These are phyloP conservation scores for Megathymus violae DNA, from an alignment of 1,140 invertebrate species.

Conservation along the genomic window DNA sequence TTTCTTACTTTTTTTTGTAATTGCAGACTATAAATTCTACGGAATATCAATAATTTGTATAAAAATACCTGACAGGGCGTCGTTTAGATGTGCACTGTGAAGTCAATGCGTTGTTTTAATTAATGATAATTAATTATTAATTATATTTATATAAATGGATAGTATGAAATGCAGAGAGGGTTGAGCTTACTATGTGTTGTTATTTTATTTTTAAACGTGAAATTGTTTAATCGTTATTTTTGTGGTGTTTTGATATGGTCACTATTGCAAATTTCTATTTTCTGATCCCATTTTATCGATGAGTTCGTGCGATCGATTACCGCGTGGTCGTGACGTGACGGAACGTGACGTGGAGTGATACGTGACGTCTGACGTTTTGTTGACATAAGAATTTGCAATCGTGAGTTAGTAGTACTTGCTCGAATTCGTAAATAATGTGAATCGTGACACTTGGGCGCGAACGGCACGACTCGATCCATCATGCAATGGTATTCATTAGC, in stretches of 20 bases:
- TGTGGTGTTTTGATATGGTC: slow-evolving; percentile 40
- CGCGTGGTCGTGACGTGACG: slow-evolving; percentile 41
- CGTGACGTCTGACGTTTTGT: too few relatives aligned
- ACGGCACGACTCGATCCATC: too few relatives aligned
- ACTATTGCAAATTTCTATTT: slow-evolving; percentile 51
- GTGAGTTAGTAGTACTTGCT: slow-evolving; percentile 36
- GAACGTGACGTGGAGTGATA: slow-evolving; percentile 16
- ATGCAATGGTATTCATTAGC: too few relatives aligned
- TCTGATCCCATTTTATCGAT: slow-evolving; percentile 51
- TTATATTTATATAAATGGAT: slow-evolving; percentile 23
- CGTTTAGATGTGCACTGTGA: background rate
- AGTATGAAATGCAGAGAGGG: slow-evolving; percentile 35
- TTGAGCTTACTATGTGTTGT: slow-evolving; percentile 63
- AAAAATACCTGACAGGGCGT: background rate
- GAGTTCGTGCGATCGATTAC: slow-evolving; percentile 14
- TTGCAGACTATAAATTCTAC: too few relatives aligned
- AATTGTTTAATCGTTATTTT: slow-evolving; percentile 48
- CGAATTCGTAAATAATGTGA: slow-evolving; percentile 14
- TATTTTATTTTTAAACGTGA: slow-evolving; percentile 55
- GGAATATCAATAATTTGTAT: background rate
- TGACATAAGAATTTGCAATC: slow-evolving; percentile 43
- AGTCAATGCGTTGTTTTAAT: slow-evolving; percentile 3
- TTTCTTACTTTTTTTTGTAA: too few relatives aligned
- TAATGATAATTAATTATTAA: slow-evolving; percentile 8
- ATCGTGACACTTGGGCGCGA: background rate